These are phyloP conservation scores for Porites lutea DNA, from an alignment of 64 coral and sea anemone species.

Conservation along the genomic window DNA sequence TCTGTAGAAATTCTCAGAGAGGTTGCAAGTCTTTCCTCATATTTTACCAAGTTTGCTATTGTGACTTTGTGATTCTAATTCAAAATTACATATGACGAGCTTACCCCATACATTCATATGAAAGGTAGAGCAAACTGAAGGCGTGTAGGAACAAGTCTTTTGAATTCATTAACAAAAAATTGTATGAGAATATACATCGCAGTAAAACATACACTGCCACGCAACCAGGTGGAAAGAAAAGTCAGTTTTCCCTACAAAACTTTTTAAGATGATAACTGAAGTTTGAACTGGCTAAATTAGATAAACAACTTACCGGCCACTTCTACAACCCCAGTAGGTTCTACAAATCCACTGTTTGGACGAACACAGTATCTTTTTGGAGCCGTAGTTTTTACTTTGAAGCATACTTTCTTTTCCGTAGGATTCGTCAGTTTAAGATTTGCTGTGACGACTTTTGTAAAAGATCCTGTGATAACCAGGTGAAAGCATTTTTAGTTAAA, in stretches of 20 bases:
- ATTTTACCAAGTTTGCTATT: too few relatives aligned
- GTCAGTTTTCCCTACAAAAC: too few relatives aligned
- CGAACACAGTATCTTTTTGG: conserved; percentile 96
- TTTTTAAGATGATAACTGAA: neutral
- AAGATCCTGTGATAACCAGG: conserved; percentile 70
- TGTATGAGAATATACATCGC: too few relatives aligned
- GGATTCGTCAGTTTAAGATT: conserved; percentile 95
- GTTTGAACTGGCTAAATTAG: neutral
- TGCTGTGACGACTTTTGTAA: conserved; percentile 93
- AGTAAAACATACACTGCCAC: too few relatives aligned
- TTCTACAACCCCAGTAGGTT: conserved; percentile 79
- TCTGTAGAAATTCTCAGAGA: too few relatives aligned
- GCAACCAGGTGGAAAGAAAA: too few relatives aligned
- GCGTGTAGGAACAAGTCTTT: neutral
- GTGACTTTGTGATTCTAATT: too few relatives aligned
- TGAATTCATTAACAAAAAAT: too few relatives aligned
- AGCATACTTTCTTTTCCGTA: conserved; percentile 89
- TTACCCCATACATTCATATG: too few relatives aligned
- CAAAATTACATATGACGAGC: too few relatives aligned
- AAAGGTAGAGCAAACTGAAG: neutral
- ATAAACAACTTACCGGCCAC: conserved; percentile 82
- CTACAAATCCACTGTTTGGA: conserved; percentile 94
- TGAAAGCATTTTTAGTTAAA: conserved; percentile 12
- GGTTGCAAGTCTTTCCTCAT: too few relatives aligned
- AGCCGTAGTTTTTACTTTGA: conserved; percentile 98